Conservation (phyloP, 2,113 vertebrate species). For the Macheiramphus alcinus region DNA sequence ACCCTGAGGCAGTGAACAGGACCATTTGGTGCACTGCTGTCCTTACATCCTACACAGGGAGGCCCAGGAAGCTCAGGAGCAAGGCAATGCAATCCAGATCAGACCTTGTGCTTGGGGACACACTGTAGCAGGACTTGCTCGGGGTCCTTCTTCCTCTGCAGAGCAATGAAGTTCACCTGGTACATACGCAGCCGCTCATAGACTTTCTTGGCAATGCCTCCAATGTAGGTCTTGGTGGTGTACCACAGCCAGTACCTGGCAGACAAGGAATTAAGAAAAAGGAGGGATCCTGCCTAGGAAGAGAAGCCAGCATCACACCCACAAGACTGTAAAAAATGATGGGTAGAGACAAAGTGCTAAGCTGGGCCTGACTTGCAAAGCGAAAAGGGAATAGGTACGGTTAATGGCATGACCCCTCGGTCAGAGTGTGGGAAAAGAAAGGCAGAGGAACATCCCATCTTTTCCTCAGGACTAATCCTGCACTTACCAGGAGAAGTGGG, state of each 20-base stretch:
- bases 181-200: constrained; percentile 89
- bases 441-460: background rate
- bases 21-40: background rate
- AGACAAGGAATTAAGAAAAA: background rate
- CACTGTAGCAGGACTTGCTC: constrained; percentile 94
- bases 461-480: background rate
- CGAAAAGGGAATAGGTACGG: background rate
- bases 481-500: constrained; percentile 93
- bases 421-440: background rate
- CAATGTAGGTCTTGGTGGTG: constrained; percentile 84
- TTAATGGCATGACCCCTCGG: background rate
- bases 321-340: background rate
- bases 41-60: background rate
- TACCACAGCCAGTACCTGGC: constrained; percentile 98
- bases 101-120: constrained; percentile 86
- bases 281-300: background rate
- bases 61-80: background rate
- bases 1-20: background rate
- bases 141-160: constrained; percentile 88
- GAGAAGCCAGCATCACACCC: background rate
- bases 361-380: background rate
- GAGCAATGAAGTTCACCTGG: constrained; percentile 90
- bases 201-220: constrained; percentile 83
- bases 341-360: background rate
- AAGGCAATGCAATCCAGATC: background rate